phyloP scores from a whole-genome alignment of 2,888 invertebrate species.

The Tiliacea aurago region DNA sequence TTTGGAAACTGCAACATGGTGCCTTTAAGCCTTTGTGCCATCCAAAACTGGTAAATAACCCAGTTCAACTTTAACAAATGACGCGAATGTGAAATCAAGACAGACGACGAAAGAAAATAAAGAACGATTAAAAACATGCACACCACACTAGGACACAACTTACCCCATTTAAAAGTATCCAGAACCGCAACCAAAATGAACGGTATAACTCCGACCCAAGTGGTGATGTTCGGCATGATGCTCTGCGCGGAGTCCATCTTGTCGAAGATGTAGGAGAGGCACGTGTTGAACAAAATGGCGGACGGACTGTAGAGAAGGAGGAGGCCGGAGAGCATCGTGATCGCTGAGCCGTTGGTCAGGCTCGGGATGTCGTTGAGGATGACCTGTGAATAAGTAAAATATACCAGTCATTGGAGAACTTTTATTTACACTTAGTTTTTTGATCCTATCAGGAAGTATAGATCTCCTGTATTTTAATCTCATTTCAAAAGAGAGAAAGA shows the following conservation, averaged over 20 bases:
- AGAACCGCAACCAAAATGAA: slow-evolving; percentile 93
- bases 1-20: neutral
- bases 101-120: too few species aligned
- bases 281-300: slow-evolving; percentile 94
- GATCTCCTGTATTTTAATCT: neutral
- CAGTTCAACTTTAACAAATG: neutral
- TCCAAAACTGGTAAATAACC: neutral
- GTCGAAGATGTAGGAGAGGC: slow-evolving; percentile 95
- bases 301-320: slow-evolving; percentile 94
- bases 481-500: neutral
- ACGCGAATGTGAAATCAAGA: neutral
- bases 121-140: neutral
- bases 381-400: slow-evolving; percentile 85
- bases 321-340: slow-evolving; percentile 92
- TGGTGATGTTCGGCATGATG: slow-evolving; percentile 94
- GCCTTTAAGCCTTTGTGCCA: too few species aligned
- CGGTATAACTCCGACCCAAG: slow-evolving; percentile 94
- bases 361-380: slow-evolving; percentile 93
- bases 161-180: slow-evolving; percentile 93
- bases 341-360: slow-evolving; percentile 92
- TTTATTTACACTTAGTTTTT: neutral
- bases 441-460: neutral
- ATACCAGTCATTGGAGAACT: neutral
- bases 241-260: slow-evolving; percentile 96
- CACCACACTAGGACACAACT: slow-evolving; percentile 65